A percentile compares a stretch with the other conserved stretches of the same genome.
phyloP scores from a whole-genome alignment of 2,113 vertebrate species.

The Ptilonorhynchus violaceus region DNA sequence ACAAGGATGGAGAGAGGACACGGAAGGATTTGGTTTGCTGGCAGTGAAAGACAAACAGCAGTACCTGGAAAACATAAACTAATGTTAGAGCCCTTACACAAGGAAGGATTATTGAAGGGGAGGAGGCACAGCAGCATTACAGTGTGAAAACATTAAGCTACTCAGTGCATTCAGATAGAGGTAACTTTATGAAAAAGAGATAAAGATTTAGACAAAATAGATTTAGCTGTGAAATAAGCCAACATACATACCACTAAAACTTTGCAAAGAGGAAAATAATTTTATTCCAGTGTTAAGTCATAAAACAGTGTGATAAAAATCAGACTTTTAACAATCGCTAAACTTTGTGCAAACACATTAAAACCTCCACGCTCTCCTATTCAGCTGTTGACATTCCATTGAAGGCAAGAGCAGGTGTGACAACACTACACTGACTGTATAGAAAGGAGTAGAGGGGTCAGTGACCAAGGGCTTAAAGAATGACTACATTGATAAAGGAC shows the following conservation, averaged over 20 bases:
- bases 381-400: fast-evolving
- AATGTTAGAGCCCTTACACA: neutral
- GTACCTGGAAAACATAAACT: neutral
- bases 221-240: neutral
- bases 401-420: neutral
- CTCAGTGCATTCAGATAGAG: neutral
- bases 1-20: fast-evolving
- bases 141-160: neutral
- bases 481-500: neutral
- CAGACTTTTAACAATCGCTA: neutral
- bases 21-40: neutral
- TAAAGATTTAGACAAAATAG: neutral
- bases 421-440: neutral
- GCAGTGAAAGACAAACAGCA: neutral
- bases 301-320: neutral
- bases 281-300: conserved; percentile 35
- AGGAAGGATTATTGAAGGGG: neutral
- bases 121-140: neutral
- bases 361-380: neutral
- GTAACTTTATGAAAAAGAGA: neutral
- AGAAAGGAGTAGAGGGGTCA: neutral
- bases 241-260: neutral
- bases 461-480: neutral
- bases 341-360: neutral
- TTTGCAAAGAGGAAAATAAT: neutral